Percentiles rank a stretch among this genome's conserved stretches.
phyloP scores from a whole-genome alignment of 2,797 vertebrate species.

The Rhynchonycteris naso region DNA sequence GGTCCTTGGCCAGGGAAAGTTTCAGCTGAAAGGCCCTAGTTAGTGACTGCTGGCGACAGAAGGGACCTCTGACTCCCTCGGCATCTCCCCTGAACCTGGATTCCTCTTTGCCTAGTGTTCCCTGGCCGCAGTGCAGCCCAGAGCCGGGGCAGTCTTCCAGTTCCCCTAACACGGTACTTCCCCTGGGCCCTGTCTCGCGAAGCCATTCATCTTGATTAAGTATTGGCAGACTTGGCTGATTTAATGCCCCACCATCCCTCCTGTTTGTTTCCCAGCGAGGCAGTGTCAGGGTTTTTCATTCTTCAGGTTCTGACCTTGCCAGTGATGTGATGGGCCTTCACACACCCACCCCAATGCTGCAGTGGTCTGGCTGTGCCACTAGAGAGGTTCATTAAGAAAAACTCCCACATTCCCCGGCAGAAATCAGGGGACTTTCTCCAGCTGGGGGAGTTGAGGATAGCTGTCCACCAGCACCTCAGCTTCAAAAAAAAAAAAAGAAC shows the following conservation, averaged over 20 bases:
- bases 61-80: not conserved
- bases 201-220: conserved; percentile 49
- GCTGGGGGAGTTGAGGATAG: not conserved
- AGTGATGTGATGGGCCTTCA: not conserved
- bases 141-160: not conserved
- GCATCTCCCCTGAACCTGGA: not conserved
- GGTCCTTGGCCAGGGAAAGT: not conserved
- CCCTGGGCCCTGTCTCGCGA: not conserved
- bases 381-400: not conserved
- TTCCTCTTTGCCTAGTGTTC: not conserved
- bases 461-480: not conserved
- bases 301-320: conserved; percentile 59
- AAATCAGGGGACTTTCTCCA: not conserved
- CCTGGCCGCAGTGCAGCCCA: not conserved
- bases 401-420: not conserved
- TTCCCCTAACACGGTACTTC: not conserved
- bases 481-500: conserved; percentile 6
- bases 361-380: not conserved
- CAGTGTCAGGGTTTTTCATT: conserved; percentile 54
- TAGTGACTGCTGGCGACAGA: not conserved
- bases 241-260: conserved; percentile 36
- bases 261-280: conserved; percentile 46
- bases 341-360: not conserved
- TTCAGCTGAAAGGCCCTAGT: not conserved
- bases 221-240: conserved; percentile 70